phyloP scores from a whole-genome alignment of 2,888 invertebrate species.

The Noctua pronuba region DNA sequence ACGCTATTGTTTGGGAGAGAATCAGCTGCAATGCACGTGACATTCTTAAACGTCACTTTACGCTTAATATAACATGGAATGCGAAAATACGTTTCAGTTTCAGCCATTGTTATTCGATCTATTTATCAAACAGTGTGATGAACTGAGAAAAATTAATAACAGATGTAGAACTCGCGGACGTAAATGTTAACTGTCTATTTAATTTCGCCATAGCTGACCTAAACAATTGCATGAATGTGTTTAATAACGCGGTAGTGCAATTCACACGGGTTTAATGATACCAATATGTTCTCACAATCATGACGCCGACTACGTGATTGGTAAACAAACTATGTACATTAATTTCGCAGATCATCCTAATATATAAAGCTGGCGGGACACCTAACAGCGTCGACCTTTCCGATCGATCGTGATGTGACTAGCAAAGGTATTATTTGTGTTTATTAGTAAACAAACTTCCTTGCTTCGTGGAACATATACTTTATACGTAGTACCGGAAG shows the following conservation, averaged over 20 bases:
- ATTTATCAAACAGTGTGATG: conserved; percentile 12
- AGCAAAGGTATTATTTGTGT: conserved; percentile 45
- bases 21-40: conserved; percentile 51
- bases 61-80: conserved; percentile 26
- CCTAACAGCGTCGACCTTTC: conserved; percentile 57
- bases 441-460: conserved; percentile 57
- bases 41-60: conserved; percentile 30
- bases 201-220: conserved; percentile 46
- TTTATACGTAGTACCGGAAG: conserved; percentile 51
- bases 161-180: conserved; percentile 8
- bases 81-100: conserved; percentile 24
- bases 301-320: conserved; percentile 60
- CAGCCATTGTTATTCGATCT: conserved; percentile 26
- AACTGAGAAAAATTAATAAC: conserved; percentile 13
- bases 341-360: conserved; percentile 58
- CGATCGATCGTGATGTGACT: conserved; percentile 63
- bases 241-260: conserved; percentile 60
- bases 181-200: conserved; percentile 21
- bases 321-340: conserved; percentile 52
- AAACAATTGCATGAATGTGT: conserved; percentile 49
- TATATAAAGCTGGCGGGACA: conserved; percentile 35
- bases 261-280: conserved; percentile 65
- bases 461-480: conserved; percentile 47
- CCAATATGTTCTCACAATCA: conserved; percentile 57
- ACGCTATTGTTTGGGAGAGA: conserved; percentile 53